phyloP scores from a whole-genome alignment of 2,797 vertebrate genomes.

The Phrynocephalus forsythii region DNA sequence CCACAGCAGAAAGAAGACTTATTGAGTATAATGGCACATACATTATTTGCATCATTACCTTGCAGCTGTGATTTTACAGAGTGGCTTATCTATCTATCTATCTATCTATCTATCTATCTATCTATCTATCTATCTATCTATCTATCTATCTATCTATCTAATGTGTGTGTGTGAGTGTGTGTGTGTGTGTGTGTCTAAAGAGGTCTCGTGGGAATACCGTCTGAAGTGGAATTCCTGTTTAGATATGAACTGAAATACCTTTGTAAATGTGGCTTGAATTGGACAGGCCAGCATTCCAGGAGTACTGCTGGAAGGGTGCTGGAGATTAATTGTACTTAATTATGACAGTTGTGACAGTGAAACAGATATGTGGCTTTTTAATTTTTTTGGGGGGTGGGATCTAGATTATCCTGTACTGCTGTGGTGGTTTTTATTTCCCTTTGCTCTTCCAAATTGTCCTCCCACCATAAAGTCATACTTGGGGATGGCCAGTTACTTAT shows the following conservation, averaged over 20 bases:
- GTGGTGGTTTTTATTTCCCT: neutral
- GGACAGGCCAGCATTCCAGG: constrained; percentile 9
- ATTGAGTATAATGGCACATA: neutral
- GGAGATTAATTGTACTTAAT: neutral
- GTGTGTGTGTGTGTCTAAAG: neutral
- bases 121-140: too few species aligned
- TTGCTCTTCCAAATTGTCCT: neutral
- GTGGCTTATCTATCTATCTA: too few species aligned
- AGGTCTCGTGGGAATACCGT: constrained; percentile 24
- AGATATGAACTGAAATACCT: constrained; percentile 29
- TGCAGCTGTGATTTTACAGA: neutral
- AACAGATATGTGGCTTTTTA: neutral
- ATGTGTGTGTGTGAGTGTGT: too few species aligned
- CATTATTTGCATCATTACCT: neutral
- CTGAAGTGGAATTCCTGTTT: constrained; percentile 23
- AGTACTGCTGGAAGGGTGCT: neutral
- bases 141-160: too few species aligned
- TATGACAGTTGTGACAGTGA: neutral
- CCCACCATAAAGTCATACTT: too few species aligned
- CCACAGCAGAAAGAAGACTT: neutral
- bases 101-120: too few species aligned
- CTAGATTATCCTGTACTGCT: neutral
- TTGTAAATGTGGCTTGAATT: constrained; percentile 48
- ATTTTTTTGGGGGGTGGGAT: neutral
- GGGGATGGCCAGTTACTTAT: too few species aligned